Conservation (phyloP, 1,140 invertebrate genomes). For the Theocolax elegans region DNA sequence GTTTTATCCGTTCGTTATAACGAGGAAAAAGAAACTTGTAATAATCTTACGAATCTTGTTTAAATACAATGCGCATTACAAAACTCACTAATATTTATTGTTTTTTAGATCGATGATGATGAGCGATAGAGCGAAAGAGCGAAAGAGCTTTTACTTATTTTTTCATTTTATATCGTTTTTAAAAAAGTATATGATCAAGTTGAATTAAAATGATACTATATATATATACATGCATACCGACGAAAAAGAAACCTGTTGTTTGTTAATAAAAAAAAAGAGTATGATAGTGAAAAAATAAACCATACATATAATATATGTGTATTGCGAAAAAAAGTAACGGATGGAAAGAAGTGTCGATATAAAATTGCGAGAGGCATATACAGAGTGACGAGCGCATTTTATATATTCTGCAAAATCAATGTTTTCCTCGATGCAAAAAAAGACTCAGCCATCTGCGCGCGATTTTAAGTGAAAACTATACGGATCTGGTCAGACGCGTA, state of each 20-base stretch:
- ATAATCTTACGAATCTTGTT: conserved; percentile 10
- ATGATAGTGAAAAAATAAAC: not conserved
- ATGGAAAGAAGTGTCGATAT: not conserved
- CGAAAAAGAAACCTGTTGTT: not conserved
- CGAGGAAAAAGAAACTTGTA: conserved; percentile 5
- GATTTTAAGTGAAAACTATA: conserved; percentile 24
- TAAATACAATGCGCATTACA: not conserved
- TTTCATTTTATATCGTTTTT: conserved; percentile 17
- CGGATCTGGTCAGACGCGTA: conserved; percentile 21
- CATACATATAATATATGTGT: no score
- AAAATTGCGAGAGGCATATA: not conserved
- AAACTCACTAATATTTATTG: conserved; percentile 23
- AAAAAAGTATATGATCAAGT: no score
- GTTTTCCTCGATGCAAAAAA: not conserved
- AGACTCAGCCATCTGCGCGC: no score
- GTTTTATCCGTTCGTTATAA: no score
- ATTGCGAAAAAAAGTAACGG: not conserved
- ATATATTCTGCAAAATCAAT: conserved; percentile 2
- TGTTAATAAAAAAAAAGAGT: not conserved
- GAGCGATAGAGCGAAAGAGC: not conserved
- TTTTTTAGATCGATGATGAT: conserved; percentile 16
- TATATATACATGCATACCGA: not conserved
- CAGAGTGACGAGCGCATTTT: not conserved
- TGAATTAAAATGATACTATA: no score
- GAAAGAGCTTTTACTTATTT: conserved; percentile 8